Base-by-base conservation (phyloP, 1,140 invertebrate genomes). In the Agrypnia vestita region DNA sequence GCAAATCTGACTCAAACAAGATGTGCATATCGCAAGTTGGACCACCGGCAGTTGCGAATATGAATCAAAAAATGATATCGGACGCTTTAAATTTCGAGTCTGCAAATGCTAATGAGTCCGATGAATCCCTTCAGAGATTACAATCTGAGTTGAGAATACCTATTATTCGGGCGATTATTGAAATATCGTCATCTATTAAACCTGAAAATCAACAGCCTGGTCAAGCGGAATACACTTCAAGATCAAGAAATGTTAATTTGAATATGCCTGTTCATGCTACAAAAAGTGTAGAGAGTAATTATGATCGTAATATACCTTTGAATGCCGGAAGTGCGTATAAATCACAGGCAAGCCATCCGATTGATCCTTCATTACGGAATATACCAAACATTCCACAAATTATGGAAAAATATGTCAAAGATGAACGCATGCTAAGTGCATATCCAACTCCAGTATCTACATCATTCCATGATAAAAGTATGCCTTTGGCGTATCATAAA, bases 311-410 rank as follows among this genome's bases (percentile, higher is more conserved):
- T 59, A 62, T 15, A 53, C 21, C 76, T 7, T 17, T 81, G 44
- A 81, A 49, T 46, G 11, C 64, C n/a, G 12, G 67, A 15, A 81
- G 56, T 43, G 43, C n/a, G n/a, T 81, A 74, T 46, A 78, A 78
- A 21, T 84, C 87, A 13, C 88, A 87, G 80, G 85, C 88, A n/a
- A 73, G 85, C 3, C 82, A 87, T 55, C 86, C 87, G 7, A 84
- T 89, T 11, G 88, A 89, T 21, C 12, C 74, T 0, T 87, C 88
- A 59, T 82, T 91, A 44, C 86, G 90, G 17, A 91, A 90, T 85
- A 84, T 92, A 76, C 87, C 90, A 10, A 91, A 89, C 84, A 85
- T 92, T 53, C 90, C 91, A n/a, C 91, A 92, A 84, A 91, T 92
- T 84, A 87, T 92, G 25, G 91, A 92, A 76, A 84, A 91, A 46